A percentile compares a stretch with the other conserved stretches of the same genome.
These are phyloP conservation scores for Mechanitis messenoides DNA, from an alignment of 2,888 invertebrate genomes.

Conservation along the genomic window DNA sequence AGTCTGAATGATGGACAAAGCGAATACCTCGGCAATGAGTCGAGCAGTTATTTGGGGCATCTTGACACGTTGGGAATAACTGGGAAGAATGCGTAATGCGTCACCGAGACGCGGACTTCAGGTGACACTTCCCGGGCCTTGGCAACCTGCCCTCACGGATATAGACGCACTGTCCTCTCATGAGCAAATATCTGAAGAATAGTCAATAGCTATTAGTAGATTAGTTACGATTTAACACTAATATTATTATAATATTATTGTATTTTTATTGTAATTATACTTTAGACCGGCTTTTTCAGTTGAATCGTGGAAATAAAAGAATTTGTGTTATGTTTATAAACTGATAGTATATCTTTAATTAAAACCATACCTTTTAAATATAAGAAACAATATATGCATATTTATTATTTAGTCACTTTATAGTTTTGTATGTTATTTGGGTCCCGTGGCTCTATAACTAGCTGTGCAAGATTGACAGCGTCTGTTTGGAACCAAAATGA, in stretches of 20 bases:
- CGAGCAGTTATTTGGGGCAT: conserved; percentile 24
- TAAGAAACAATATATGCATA: too few species aligned
- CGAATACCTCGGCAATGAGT: conserved; percentile 15
- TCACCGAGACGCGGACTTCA: conserved; percentile 41
- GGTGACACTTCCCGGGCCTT: conserved; percentile 59
- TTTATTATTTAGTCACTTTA: too few species aligned
- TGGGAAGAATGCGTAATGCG: conserved; percentile 31
- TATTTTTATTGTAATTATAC: too few species aligned
- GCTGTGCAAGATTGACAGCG: conserved; percentile 17
- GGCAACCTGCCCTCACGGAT: conserved; percentile 68
- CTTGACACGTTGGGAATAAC: conserved; percentile 13
- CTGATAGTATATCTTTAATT: too few species aligned
- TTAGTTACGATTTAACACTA: neutral
- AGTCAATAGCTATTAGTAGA: conserved; percentile 11
- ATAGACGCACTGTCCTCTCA: conserved; percentile 54
- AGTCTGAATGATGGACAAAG: neutral
- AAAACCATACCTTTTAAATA: too few species aligned
- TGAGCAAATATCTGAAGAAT: conserved; percentile 35
- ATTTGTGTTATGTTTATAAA: too few species aligned
- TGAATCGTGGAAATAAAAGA: neutral
- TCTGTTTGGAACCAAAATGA: conserved; percentile 6
- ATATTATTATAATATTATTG: too few species aligned
- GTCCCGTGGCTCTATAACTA: conserved; percentile 6
- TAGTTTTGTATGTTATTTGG: neutral
- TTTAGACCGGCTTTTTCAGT: conserved; percentile 11